Percentiles rank a stretch among this genome's conserved stretches.
These are phyloP conservation scores for Dicrurus megarhynchus DNA, from an alignment of 2,113 vertebrate genomes.

Conservation along the genomic window DNA sequence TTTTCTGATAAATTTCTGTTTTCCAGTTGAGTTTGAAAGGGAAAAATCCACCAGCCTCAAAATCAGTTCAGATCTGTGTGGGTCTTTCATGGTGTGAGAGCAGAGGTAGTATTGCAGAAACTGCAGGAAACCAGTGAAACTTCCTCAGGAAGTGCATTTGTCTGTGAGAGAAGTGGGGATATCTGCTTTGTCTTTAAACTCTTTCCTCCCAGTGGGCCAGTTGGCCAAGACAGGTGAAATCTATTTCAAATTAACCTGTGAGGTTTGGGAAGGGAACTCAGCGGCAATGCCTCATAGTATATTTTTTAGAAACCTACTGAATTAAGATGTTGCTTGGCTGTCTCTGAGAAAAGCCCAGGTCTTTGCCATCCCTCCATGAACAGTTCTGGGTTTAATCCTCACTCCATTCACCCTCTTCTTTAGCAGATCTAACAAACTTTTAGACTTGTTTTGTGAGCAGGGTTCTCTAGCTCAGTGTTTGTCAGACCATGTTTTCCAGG, in stretches of 20 bases:
- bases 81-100: background rate
- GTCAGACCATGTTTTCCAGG: background rate
- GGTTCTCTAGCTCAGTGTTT: background rate
- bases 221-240: background rate
- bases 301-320: background rate
- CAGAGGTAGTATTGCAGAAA: background rate
- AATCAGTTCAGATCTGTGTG: background rate
- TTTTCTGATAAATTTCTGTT: background rate
- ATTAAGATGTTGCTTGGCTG: background rate
- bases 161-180: background rate
- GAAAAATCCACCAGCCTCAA: too few relatives aligned
- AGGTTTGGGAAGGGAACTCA: background rate
- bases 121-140: background rate
- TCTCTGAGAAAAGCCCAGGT: background rate
- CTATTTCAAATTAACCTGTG: background rate
- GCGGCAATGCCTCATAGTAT: background rate
- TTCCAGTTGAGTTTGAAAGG: background rate
- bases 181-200: background rate
- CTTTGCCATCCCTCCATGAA: background rate
- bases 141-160: background rate
- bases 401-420: background rate
- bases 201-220: background rate
- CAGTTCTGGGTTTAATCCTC: background rate
- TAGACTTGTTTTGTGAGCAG: background rate
- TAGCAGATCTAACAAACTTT: background rate